A percentile compares a stretch with the other conserved stretches of the same genome.
Conservation (phyloP, 2,113 vertebrate genomes). For the Poicephalus meyeri region DNA sequence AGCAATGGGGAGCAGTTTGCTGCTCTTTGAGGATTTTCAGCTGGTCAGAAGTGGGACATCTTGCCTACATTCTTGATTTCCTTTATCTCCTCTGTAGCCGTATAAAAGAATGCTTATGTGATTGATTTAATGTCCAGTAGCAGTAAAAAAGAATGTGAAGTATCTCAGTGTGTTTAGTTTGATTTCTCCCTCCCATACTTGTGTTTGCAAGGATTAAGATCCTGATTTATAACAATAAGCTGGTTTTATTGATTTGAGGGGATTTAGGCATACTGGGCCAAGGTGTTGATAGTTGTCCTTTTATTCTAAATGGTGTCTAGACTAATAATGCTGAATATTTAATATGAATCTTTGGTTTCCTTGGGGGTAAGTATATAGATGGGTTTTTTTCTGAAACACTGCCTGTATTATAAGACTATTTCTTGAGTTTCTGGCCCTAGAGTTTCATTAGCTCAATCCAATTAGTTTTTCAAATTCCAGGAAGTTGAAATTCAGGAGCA, state of each 20-base stretch:
- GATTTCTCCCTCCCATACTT: not conserved
- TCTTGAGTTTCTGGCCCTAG: not conserved
- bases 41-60: not conserved
- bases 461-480: not conserved
- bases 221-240: not conserved
- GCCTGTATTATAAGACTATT: not conserved
- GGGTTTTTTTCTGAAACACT: not conserved
- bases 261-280: not conserved
- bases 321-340: not conserved
- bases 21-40: not conserved
- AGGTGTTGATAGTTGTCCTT: not conserved
- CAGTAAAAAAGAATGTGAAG: not conserved
- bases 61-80: not conserved
- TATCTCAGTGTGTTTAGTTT: not conserved
- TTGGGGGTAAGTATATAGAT: not conserved
- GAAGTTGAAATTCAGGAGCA: not conserved
- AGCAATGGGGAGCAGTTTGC: not conserved
- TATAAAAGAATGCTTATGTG: not conserved
- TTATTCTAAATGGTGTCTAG: not conserved
- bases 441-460: not conserved
- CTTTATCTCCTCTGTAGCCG: not conserved
- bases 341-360: not conserved
- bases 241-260: not conserved
- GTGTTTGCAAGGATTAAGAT: not conserved
- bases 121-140: not conserved